Percentiles rank a stretch among this genome's conserved stretches.
phyloP scores from a whole-genome alignment of 2,888 invertebrate species.

The Polydesmus complanatus region DNA sequence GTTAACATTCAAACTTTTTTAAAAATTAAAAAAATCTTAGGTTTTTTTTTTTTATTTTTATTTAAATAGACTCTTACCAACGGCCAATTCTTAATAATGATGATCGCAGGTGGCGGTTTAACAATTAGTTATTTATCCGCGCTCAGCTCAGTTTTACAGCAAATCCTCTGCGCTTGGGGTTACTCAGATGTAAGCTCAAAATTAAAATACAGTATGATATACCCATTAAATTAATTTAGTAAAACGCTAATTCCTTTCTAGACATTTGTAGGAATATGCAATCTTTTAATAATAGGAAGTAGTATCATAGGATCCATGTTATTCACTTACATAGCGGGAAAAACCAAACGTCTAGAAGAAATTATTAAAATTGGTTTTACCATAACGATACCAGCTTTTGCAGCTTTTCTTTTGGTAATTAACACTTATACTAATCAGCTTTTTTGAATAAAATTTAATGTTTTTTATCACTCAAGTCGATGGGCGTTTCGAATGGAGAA shows the following conservation, averaged over 20 bases:
- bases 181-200: not conserved
- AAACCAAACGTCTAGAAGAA: not conserved
- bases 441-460: not conserved
- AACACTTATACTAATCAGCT: not conserved
- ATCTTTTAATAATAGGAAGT: not conserved
- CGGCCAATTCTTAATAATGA: not conserved
- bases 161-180: not conserved
- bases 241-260: not conserved
- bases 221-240: not conserved
- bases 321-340: not conserved
- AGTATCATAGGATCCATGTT: not conserved
- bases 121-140: not conserved
- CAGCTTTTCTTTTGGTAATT: not conserved
- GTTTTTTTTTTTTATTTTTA: not conserved
- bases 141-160: not conserved
- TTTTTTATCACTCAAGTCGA: not conserved
- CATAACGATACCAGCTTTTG: not conserved
- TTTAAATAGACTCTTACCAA: not conserved
- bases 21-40: not conserved
- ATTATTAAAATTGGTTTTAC: not conserved
- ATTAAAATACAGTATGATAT: not conserved
- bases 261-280: not conserved
- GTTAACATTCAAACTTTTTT: not conserved
- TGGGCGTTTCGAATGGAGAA: not conserved
- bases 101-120: not conserved